A percentile compares a stretch with the other conserved stretches of the same genome.
phyloP scores from a whole-genome alignment of 2,797 vertebrate genomes.

The Fundulus diaphanus region DNA sequence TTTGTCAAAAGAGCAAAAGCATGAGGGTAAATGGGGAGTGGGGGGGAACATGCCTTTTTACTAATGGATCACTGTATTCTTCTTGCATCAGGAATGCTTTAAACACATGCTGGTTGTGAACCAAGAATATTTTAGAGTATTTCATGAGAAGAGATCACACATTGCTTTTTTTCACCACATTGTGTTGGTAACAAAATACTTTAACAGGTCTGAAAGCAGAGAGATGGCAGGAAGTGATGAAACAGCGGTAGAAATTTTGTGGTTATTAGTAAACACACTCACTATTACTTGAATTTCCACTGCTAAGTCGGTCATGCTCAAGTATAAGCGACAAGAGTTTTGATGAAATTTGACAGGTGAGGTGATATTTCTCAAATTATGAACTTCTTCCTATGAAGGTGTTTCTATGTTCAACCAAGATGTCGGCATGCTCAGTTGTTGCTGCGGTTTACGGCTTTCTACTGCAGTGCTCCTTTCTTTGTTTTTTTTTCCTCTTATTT shows the following conservation, averaged over 20 bases:
- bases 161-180: neutral
- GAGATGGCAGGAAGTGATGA: neutral
- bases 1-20: constrained; percentile 18
- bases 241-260: neutral
- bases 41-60: neutral
- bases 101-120: neutral
- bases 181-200: neutral
- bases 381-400: too few species aligned
- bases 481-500: too few species aligned
- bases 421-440: too few species aligned
- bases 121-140: neutral
- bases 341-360: neutral
- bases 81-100: too few species aligned
- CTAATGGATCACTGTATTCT: neutral
- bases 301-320: neutral
- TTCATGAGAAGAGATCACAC: neutral
- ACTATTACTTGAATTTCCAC: neutral
- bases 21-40: neutral
- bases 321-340: neutral
- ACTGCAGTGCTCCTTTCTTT: too few species aligned
- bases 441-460: too few species aligned
- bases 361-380: neutral
- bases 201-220: neutral
- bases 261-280: neutral
- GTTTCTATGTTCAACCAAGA: too few species aligned